Base-by-base conservation (phyloP, 2,888 invertebrate genomes). In the Ormyrus thymus region DNA sequence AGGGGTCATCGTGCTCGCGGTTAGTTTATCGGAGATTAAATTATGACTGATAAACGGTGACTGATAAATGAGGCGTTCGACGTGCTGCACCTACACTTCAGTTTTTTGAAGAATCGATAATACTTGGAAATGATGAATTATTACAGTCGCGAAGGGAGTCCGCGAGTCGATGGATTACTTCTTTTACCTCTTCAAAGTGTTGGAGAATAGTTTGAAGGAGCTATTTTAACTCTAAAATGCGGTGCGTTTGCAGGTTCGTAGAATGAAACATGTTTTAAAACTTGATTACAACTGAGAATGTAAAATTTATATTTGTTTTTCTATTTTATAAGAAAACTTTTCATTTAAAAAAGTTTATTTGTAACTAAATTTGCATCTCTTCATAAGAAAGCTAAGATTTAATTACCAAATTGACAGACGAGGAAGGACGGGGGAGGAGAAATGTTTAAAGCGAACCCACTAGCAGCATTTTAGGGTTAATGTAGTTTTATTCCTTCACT, bases 141-240 rank as follows among this genome's bases (percentile, higher is more conserved):
- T 58, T 29, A 74, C 69, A 64, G 73, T 62, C 13, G 7, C 46
- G 51, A 69, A 64, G 29, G 51, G 51, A 69, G 69, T 66, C 56
- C 29, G 8, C 69, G 45, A 11, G 15, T 9, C 64, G 73, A 61
- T 73, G 15, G 13, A 62, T 62, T 29, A n/a, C 13, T 56, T 51
- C 45, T 48, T 66, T 48, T 10, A 13, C 45, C 50, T 71, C 62
- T 53, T 68, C 48, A 48, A 69, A 70, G 64, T 53, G 70, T 53
- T n/a, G 50, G 56, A 43, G 15, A 56, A 61, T 0, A 58, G 58
- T 79, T 65, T 43, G 43, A 66, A 66, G 61, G 72, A 71, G 15
- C 58, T 77, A 46, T 11, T 58, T 74, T 74, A 78, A 74, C 73
- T 69, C 78, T 68, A 68, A 72, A 78, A 78, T 68, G 78, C 78